Conservation (phyloP, 2,797 vertebrate genomes). For the Catamblyrhynchus diadema region DNA sequence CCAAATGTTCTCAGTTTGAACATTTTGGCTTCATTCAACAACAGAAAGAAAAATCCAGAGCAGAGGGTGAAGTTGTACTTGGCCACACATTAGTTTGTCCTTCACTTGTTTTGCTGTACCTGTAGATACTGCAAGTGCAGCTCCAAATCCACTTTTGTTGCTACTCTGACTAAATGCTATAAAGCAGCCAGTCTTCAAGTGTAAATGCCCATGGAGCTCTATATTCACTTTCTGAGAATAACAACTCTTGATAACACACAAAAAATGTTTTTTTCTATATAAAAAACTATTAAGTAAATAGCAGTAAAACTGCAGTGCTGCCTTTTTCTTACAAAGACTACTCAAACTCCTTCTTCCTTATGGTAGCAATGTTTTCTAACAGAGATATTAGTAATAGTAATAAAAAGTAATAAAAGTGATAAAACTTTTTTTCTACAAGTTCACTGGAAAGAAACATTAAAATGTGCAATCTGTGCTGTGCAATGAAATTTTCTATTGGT, state of each 20-base stretch:
- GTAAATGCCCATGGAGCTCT: background rate
- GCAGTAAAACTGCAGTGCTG: background rate
- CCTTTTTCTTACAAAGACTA: background rate
- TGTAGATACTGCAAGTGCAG: background rate
- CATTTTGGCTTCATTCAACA: background rate
- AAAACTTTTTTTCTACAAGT: background rate
- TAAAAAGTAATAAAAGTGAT: background rate
- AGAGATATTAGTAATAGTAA: background rate
- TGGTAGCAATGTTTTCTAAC: background rate
- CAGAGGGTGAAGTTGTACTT: background rate
- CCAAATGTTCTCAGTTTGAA: background rate
- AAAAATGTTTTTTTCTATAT: background rate
- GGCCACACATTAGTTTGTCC: background rate
- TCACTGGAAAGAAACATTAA: background rate
- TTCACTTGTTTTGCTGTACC: background rate
- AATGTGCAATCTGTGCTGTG: accelerated
- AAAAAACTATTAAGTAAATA: background rate
- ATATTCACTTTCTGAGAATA: background rate
- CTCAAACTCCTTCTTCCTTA: background rate
- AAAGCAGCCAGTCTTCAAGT: background rate
- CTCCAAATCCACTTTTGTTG: background rate
- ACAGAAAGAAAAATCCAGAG: background rate
- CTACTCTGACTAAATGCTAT: background rate
- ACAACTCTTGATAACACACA: background rate
- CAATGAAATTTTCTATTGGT: background rate